phyloP scores from a whole-genome alignment of 2,113 vertebrate species.

The Nothoprocta perdicaria region DNA sequence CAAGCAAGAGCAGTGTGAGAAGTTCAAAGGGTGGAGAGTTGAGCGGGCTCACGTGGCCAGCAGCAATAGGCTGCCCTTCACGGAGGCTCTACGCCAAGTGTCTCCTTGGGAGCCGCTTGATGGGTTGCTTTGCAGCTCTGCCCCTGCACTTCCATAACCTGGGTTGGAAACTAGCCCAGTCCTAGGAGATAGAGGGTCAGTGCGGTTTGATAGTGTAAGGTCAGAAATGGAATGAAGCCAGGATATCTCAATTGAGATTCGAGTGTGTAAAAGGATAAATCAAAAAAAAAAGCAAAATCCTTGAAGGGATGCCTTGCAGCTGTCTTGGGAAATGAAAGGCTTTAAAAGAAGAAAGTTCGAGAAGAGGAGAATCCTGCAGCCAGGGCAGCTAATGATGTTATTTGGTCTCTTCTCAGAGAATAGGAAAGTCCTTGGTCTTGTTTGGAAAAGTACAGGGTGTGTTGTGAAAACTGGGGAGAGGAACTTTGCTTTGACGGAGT shows the following conservation, averaged over 20 bases:
- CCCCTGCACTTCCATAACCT: conserved; percentile 68
- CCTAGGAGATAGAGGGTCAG: conserved; percentile 78
- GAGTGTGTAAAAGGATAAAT: conserved; percentile 79
- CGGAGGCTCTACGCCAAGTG: conserved; percentile 35
- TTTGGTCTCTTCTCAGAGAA: neutral
- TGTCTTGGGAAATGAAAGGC: conserved; percentile 74
- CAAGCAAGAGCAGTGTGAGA: conserved; percentile 55
- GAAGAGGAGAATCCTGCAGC: conserved; percentile 11
- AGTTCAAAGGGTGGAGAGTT: conserved; percentile 74
- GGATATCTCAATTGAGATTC: conserved; percentile 72
- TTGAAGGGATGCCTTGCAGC: conserved; percentile 79
- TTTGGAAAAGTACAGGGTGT: neutral
- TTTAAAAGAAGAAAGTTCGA: conserved; percentile 71
- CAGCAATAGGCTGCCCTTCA: conserved; percentile 35
- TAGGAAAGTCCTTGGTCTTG: neutral
- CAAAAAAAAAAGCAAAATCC: conserved; percentile 77
- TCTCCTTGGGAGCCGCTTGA: conserved; percentile 70
- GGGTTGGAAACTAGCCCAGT: conserved; percentile 73
- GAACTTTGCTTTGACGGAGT: neutral
- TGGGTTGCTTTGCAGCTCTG: conserved; percentile 75
- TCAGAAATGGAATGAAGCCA: conserved; percentile 78
- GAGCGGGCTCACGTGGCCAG: conserved; percentile 42
- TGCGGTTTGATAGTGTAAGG: conserved; percentile 66
- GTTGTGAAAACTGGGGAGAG: neutral
- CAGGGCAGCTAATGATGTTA: conserved; percentile 26